phyloP scores from a whole-genome alignment of 2,888 invertebrate genomes.

The Leptopilina myrica region DNA sequence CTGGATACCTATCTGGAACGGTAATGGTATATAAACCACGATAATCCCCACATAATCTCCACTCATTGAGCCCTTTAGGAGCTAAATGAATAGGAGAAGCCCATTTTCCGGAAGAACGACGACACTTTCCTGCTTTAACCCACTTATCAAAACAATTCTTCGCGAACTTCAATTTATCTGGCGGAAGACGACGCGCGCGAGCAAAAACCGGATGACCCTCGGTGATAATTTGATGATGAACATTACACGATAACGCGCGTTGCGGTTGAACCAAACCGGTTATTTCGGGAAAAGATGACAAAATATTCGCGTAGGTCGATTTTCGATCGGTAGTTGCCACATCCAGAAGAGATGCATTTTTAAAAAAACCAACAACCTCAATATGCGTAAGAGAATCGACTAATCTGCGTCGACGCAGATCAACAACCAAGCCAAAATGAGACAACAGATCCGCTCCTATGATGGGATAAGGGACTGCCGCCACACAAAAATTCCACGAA shows the following conservation, averaged over 20 bases:
- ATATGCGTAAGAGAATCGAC: not conserved
- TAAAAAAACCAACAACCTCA: not conserved
- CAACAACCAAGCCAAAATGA: not conserved
- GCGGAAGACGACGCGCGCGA: not conserved
- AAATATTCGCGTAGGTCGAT: not conserved
- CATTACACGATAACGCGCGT: not conserved
- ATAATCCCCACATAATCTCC: too few relatives aligned
- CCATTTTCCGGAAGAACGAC: not conserved
- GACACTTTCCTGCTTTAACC: not conserved
- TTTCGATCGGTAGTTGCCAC: not conserved
- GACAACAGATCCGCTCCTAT: not conserved
- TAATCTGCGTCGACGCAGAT: not conserved
- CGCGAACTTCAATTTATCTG: conserved; percentile 5
- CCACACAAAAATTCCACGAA: conserved; percentile 16
- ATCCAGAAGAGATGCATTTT: not conserved
- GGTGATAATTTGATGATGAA: not conserved
- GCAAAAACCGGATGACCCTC: not conserved
- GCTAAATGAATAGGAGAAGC: conserved; percentile 23
- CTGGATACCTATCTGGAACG: too few relatives aligned
- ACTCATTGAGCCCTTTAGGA: not conserved
- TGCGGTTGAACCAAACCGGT: not conserved
- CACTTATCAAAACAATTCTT: not conserved
- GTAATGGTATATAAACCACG: not conserved
- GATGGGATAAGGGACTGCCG: conserved; percentile 5
- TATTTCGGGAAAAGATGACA: not conserved